Evolutionary conservation across 2,888 invertebrate species (phyloP).

Genomic region (Suillia variegata): DNA sequence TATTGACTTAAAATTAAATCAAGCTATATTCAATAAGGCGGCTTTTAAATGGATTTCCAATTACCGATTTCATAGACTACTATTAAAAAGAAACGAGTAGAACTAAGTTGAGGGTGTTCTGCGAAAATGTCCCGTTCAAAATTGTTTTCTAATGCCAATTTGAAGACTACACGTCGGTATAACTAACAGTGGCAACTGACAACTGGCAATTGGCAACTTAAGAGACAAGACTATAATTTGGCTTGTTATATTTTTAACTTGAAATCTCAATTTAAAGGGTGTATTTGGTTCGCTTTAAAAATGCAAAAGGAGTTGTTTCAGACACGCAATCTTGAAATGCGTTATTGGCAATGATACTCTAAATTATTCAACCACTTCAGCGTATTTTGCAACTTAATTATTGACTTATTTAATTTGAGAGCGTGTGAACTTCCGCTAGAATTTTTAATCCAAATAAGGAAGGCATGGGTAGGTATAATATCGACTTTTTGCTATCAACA

Average conservation of each 20-base stretch:
- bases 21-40: background rate
- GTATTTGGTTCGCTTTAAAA: constrained; percentile 29
- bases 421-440: background rate
- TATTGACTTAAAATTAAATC: background rate
- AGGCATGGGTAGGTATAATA: too few species aligned
- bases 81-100: background rate
- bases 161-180: too few species aligned
- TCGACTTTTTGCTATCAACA: too few species aligned
- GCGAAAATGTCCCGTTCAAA: background rate
- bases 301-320: constrained; percentile 46
- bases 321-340: constrained; percentile 42
- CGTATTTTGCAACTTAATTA: constrained; percentile 3
- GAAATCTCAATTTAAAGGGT: constrained; percentile 19
- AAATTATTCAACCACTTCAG: background rate
- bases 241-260: background rate
- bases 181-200: too few species aligned
- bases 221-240: background rate
- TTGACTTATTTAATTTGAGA: background rate
- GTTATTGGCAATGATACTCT: too few species aligned
- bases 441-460: too few species aligned
- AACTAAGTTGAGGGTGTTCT: background rate
- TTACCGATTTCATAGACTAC: background rate
- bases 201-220: too few species aligned
- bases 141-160: background rate
- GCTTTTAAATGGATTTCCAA: background rate